phyloP scores from a whole-genome alignment of 2,888 invertebrate genomes.

The Drosophila eohydei region DNA sequence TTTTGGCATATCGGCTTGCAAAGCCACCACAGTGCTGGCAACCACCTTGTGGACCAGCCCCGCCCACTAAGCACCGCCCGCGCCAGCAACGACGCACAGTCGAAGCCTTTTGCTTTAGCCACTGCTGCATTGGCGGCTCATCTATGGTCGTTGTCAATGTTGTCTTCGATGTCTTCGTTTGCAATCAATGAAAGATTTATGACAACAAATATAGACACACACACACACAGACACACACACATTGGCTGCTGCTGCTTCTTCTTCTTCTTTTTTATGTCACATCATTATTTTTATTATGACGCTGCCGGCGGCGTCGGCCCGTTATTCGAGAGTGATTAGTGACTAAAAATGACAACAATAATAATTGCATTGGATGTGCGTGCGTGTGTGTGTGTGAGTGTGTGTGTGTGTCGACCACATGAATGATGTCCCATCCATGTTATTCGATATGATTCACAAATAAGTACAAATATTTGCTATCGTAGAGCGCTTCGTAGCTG shows the following conservation, averaged over 20 bases:
- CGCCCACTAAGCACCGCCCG: slow-evolving; percentile 2
- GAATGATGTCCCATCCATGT: slow-evolving; percentile 55
- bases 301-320: slow-evolving; percentile 58
- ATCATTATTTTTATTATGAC: slow-evolving; percentile 78
- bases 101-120: slow-evolving; percentile 10
- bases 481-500: slow-evolving; percentile 7
- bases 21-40: slow-evolving; percentile 24
- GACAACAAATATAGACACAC: slow-evolving; percentile 48
- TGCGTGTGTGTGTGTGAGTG: slow-evolving; percentile 14
- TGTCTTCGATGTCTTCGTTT: slow-evolving; percentile 76
- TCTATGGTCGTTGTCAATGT: slow-evolving; percentile 58
- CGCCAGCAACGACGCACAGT: not conserved
- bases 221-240: slow-evolving; percentile 15
- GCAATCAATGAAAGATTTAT: slow-evolving; percentile 78
- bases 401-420: slow-evolving; percentile 29
- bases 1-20: slow-evolving; percentile 54
- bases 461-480: slow-evolving; percentile 52
- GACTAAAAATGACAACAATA: slow-evolving; percentile 67
- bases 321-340: slow-evolving; percentile 78
- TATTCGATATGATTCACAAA: slow-evolving; percentile 61
- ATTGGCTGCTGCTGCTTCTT: slow-evolving; percentile 9
- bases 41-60: slow-evolving; percentile 25
- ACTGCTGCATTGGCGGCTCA: slow-evolving; percentile 41
- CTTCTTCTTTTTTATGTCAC: slow-evolving; percentile 68
- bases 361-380: slow-evolving; percentile 54